Evolutionary conservation across 2,113 vertebrate genomes (phyloP), one percentile per base, ranked within the genome.

Genomic region (Todiramphus chloris): DNA sequence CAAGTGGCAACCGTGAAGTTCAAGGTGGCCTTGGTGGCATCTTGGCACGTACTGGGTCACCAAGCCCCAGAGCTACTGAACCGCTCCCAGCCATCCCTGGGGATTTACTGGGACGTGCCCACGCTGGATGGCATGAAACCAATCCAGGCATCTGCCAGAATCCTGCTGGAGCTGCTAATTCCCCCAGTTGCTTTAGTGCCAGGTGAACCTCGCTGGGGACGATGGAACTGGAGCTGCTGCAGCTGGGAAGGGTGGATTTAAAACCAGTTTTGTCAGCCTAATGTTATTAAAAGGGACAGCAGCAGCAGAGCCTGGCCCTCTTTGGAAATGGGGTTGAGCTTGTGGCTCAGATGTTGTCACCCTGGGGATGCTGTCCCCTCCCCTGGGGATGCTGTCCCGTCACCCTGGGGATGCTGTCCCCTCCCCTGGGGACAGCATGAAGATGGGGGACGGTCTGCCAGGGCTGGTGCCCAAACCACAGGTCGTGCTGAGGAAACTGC

Each of bases 21-120:
- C n/a, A 37, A 68, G n/a, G 76, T 64, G 74, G 53, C 39, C 39
- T 55, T 28, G n/a, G 74, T 73, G 67, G 41, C 59, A 77, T 19
- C 44, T 27, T 33, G 31, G 33, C 39, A n/a, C 1, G 0, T 10
- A 27, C 10, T 2, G 0, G 24, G 17, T 25, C 1, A 1, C n/a
- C 46, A 66, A 83, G 37, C 16, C 37, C 53, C 24, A 35, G n/a
- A 6, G 6, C 30, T 33, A 55, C 55, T 43, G 18, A 55, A 68
- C n/a, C 0, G 0, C 23, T 68, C 48, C n/a, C 46, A 35, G 53
- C 20, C 4, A 0, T 43, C 24, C 63, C 8, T 10, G 2, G 7
- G 58, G 43, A 18, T 83, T 58, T 76, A 30, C 2, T 21, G 56
- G 56, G 41, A 37, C 2, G 1, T 67, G 46, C 18, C 25, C 21